phyloP scores from a whole-genome alignment of 2,113 vertebrate genomes.

The Cephalopterus ornatus region DNA sequence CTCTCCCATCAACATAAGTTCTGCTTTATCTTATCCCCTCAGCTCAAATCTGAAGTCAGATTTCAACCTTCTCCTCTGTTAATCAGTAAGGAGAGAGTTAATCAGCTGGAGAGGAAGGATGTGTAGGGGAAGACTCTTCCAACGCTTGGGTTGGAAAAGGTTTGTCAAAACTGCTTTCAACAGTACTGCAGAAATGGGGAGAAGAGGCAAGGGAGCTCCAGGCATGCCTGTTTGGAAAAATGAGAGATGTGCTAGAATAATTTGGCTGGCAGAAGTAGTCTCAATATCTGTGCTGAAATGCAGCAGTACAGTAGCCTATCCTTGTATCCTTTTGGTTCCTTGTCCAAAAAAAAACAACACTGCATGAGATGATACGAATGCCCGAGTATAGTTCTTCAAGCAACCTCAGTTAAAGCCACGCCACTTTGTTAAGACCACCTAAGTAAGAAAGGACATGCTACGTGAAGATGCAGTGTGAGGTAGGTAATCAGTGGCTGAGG shows the following conservation, averaged over 20 bases:
- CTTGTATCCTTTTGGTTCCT: background rate
- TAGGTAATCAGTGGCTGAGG: background rate
- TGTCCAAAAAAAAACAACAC: background rate
- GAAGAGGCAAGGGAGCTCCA: background rate
- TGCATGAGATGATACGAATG: background rate
- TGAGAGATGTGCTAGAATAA: background rate
- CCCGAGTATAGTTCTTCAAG: background rate
- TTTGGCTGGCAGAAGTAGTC: background rate
- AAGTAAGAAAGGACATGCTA: background rate
- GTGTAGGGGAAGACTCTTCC: background rate
- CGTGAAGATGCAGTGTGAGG: background rate
- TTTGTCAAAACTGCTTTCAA: background rate
- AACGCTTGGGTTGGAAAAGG: background rate
- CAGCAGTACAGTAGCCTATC: background rate
- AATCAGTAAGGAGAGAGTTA: background rate
- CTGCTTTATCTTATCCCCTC: background rate
- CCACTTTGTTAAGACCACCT: rapidly evolving
- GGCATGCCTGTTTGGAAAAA: background rate
- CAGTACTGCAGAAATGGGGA: background rate
- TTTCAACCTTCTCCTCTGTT: background rate
- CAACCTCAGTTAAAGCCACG: background rate
- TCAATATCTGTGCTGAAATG: background rate
- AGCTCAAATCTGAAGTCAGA: background rate
- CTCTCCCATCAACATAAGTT: rapidly evolving
- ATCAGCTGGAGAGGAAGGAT: background rate